A percentile compares a stretch with the other conserved stretches of the same genome.
These are phyloP conservation scores for Calosoma granatense DNA, from an alignment of 1,140 invertebrate genomes.

Conservation along the genomic window DNA sequence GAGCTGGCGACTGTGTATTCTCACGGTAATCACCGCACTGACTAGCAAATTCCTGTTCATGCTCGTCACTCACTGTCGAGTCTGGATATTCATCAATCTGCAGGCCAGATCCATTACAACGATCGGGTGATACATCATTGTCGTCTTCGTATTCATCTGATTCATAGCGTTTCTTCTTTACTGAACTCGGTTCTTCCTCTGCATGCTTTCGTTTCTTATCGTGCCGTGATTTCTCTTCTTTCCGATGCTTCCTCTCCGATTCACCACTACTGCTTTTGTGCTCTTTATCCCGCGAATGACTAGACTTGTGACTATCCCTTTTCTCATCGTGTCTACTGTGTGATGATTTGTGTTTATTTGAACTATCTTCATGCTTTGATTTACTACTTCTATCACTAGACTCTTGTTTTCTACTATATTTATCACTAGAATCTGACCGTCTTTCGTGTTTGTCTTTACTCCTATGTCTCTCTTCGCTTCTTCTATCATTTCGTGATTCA, in stretches of 20 bases:
- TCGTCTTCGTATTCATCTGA: background rate
- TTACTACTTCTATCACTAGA: constrained; percentile 21
- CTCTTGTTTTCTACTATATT: constrained; percentile 16
- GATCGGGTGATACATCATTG: background rate
- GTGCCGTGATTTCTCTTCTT: background rate
- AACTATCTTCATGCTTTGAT: constrained; percentile 15
- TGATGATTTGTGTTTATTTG: constrained; percentile 16
- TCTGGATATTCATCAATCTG: background rate
- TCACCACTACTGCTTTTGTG: constrained; percentile 28
- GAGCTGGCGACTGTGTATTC: constrained; percentile 15
- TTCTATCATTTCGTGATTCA: background rate
- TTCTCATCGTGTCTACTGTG: constrained; percentile 10
- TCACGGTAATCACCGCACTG: background rate
- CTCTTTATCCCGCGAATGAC: constrained; percentile 31
- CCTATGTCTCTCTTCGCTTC: background rate
- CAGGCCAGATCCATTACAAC: background rate
- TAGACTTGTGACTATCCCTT: constrained; percentile 15
- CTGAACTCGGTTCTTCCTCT: background rate
- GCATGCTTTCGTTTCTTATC: background rate
- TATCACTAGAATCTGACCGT: constrained; percentile 14
- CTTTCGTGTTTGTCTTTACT: constrained; percentile 6
- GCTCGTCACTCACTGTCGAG: background rate
- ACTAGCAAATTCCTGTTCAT: background rate
- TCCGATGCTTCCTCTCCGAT: background rate
- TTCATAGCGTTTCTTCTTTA: background rate